Base-by-base conservation (phyloP, 2,797 vertebrate species). In the Picus viridis region DNA sequence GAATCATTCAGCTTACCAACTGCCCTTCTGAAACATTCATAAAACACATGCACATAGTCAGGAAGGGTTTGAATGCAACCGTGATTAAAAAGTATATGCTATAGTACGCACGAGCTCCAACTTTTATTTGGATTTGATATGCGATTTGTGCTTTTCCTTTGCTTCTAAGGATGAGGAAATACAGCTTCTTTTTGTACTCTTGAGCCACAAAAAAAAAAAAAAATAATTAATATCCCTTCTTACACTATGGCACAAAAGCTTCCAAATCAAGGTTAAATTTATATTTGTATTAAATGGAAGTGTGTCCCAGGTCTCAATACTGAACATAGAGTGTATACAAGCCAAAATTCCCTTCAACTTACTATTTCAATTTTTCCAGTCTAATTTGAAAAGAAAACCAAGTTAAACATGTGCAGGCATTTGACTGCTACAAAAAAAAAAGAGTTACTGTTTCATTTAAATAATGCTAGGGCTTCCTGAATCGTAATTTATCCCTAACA, bases 1-100 rank as follows among this genome's bases (percentile, higher is more conserved):
- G 97, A 98, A 97, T 97, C 97, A 97, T 97, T 97, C 96, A 85
- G 96, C 86, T 87, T 94, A 96, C 96, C 96, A 97, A 98, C 94
- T 92, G 93, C 89, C 93, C 88, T 92, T 83, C 96, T 92, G 95
- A 96, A 96, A 96, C 94, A 86, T 96, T 97, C 93, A 95, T 90
- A 96, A 97, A 97, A 96, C 75, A 27, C 86, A 96, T 11, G 72
- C 86, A 78, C 17, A 10, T 64, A 86, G 75, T 83, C 68, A 85
- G 64, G 86, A 81, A 82, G 22, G 61, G 61, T 43, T 89, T 85
- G 56, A 87, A 94, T 63, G 47, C 78, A 76, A 56, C 83, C 22
- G 4, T 45, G 83, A 73, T 51, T 27, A 85, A 95, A 88, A 86
- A 78, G 51, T 80, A 62, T 74, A 93, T 26, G 18, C n/a, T 67